A percentile compares a stretch with the other conserved stretches of the same genome.
These are phyloP conservation scores for Protobothrops mucrosquamatus DNA, from an alignment of 2,113 vertebrate species.

Conservation along the genomic window DNA sequence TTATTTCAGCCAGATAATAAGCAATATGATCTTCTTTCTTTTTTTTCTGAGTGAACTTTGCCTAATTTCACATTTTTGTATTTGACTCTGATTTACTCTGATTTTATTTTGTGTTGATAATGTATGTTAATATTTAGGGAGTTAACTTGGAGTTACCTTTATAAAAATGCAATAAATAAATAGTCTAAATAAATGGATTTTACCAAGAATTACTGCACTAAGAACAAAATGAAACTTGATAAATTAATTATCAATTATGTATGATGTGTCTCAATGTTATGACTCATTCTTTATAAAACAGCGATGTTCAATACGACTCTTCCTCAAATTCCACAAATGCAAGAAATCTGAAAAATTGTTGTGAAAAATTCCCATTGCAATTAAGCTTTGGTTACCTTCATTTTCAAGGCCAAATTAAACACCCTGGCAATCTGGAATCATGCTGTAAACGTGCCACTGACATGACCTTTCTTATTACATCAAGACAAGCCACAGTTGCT, in stretches of 20 bases:
- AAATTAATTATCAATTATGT: neutral
- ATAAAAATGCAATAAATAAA: neutral
- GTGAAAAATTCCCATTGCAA: conserved; percentile 26
- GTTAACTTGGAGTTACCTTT: neutral
- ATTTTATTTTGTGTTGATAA: neutral
- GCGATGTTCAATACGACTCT: neutral
- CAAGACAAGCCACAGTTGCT: conserved; percentile 38
- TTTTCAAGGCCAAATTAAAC: conserved; percentile 48
- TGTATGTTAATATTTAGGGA: neutral
- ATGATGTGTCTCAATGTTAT: neutral
- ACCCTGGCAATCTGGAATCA: conserved; percentile 37
- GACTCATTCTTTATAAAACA: neutral
- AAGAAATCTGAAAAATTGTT: neutral
- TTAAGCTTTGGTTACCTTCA: conserved; percentile 39
- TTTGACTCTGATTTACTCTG: neutral
- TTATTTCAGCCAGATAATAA: neutral
- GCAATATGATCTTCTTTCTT: neutral
- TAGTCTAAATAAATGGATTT: neutral
- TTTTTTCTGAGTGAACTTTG: neutral
- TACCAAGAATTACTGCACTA: neutral
- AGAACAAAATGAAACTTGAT: neutral
- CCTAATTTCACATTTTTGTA: neutral
- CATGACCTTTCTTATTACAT: conserved; percentile 54
- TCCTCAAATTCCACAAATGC: neutral
- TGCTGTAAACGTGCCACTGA: conserved; percentile 48